Evolutionary conservation across 1,140 invertebrate species (phyloP), one percentile per base, ranked within the genome.

Genomic region (Conopomorpha cramerella): DNA sequence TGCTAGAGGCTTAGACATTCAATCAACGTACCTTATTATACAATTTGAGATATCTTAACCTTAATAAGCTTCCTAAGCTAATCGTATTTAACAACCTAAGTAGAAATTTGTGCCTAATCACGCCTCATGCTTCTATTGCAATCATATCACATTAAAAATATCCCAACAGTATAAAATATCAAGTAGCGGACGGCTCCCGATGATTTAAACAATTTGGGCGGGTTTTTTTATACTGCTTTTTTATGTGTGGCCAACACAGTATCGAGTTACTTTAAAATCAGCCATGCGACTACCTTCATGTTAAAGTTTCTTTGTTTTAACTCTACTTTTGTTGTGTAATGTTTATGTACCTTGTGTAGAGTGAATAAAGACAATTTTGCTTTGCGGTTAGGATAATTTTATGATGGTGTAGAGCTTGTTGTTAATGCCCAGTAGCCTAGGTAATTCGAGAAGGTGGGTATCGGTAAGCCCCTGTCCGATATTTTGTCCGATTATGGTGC

Each of bases 251-350:
- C 65, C 53, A 68, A 67, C 63, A 62, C 56, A 49, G 57, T 76
- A 71, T 76, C 65, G 49, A 68, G 67, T 76, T 76, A 68, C 71
- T 64, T 68, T 67, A 72, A 76, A 76, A 71, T 63, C 71, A 76
- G 45, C 67, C 55, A 65, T 72, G 64, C 71, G 71, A 65, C 66
- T 71, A 72, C 70, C 68, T 71, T 70, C 65, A 42, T 51, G 38
- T 27, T n/a, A 36, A 43, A 40, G 49, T 40, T 41, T 39, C 42
- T 60, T 66, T 62, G 52, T 63, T 56, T 43, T 57, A 74, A 60
- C 43, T 56, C 37, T 30, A 34, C 6, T 1, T 8, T 34, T 7
- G 8, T 15, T 15, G 8, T n/a, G n/a, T n/a, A n/a, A n/a, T n/a
- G n/a, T n/a, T n/a, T n/a, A n/a, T n/a, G n/a, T n/a, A n/a, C n/a